A percentile compares a stretch with the other conserved stretches of the same genome.
phyloP scores from a whole-genome alignment of 2,797 vertebrate species.

The Helostoma temminkii region DNA sequence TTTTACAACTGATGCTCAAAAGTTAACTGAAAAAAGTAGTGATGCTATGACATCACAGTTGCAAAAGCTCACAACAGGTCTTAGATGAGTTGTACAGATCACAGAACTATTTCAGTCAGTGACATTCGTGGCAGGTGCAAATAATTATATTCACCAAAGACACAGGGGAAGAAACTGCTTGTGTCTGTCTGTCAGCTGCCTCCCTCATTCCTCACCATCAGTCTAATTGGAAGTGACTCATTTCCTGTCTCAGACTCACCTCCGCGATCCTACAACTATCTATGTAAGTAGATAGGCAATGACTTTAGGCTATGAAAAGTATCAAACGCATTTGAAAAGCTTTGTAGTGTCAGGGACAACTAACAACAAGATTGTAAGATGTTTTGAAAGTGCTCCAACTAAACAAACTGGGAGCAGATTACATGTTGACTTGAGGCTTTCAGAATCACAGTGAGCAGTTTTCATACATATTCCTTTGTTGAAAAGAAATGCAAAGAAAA shows the following conservation, averaged over 20 bases:
- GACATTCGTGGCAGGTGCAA: neutral
- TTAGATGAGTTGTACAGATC: neutral
- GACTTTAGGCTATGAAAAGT: neutral
- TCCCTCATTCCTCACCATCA: neutral
- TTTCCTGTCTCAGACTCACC: slow-evolving; percentile 4
- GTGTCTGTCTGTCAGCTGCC: neutral
- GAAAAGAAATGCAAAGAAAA: too few relatives aligned
- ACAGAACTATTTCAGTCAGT: neutral
- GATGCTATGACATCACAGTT: neutral
- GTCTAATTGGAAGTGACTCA: slow-evolving; percentile 15
- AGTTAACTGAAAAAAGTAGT: neutral
- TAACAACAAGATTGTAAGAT: neutral
- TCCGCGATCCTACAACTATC: neutral
- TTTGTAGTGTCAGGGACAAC: neutral
- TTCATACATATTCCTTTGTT: neutral
- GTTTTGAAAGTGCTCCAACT: neutral
- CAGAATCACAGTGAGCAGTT: neutral
- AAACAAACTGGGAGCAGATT: neutral
- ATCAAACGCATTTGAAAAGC: neutral
- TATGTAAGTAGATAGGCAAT: neutral
- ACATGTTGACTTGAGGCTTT: neutral
- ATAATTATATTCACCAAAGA: neutral
- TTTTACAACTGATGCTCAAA: neutral
- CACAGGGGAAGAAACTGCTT: neutral
- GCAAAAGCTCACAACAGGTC: neutral